Evolutionary conservation across 92 coral and sea anemone species (phyloP).

Genomic region (Actinernus sp.): DNA sequence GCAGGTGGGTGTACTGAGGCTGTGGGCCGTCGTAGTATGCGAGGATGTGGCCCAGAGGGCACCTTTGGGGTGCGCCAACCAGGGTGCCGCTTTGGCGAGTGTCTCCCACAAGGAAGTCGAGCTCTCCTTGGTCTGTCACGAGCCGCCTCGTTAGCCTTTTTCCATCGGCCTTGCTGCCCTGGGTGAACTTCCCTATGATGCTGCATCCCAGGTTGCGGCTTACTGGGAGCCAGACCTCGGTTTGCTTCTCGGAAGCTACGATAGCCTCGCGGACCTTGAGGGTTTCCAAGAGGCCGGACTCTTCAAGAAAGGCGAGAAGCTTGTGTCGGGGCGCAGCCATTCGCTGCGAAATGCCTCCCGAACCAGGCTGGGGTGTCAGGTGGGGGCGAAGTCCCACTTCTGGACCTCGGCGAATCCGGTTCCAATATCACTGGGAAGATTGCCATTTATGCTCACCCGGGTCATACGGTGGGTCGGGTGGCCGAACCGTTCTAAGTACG

Average conservation of each 20-base stretch:
- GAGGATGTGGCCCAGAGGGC: conserved; percentile 17
- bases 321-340: not conserved
- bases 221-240: conserved; percentile 17
- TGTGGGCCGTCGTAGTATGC: conserved; percentile 10
- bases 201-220: not conserved
- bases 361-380: conserved; percentile 15
- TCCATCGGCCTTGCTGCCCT: no score
- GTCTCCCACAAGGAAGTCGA: no score
- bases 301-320: not conserved
- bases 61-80: conserved; percentile 19
- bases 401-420: no score
- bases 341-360: not conserved
- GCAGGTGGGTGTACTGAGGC: no score
- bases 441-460: no score
- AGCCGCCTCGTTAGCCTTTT: conserved; percentile 1
- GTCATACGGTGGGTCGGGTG: no score
- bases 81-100: no score
- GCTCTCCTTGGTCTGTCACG: not conserved
- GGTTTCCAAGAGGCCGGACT: not conserved
- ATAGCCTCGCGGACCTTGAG: conserved; percentile 8
- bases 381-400: no score
- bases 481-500: no score
- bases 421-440: no score
- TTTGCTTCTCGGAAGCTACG: conserved; percentile 10
- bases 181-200: no score